Base-by-base conservation (phyloP, 1,140 invertebrate genomes). In the Anastrepha ludens region DNA sequence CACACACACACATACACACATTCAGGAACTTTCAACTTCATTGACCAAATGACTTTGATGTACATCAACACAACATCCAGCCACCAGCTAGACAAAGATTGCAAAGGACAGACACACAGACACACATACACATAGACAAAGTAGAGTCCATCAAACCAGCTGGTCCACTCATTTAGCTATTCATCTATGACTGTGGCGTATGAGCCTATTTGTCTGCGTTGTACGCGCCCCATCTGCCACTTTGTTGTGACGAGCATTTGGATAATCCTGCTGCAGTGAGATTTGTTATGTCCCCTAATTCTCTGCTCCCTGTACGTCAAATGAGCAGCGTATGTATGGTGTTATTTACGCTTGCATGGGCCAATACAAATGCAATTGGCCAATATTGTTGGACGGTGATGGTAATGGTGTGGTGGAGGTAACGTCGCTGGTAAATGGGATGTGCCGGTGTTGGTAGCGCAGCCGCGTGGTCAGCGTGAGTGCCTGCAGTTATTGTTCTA, bases 191-290 rank as follows among this genome's bases (percentile, higher is more conserved):
- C 74, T 15, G 74, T 55, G 50, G 4, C 47, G n/a, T 55, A 8
- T 81, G 74, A 55, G 47, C 74, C 74, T 81, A 81, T 81, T 81
- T 81, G 74, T 81, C 44, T 58, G 47, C 47, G 44, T 55, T 81
- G 74, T 81, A 29, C 74, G 74, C 74, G 47, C 74, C 44, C 74
- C 74, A 81, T 55, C 74, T 81, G 74, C 47, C 47, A 81, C 74
- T 81, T 81, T 81, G 74, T 81, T 81, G 15, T 55, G 74, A 17
- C 47, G 74, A 55, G 17, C 74, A 81, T 81, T 50, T 55, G 74
- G 74, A 81, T 81, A 81, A 81, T 81, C 74, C 74, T 81, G 74
- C 74, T 81, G 44, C 47, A 81, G 74, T 55, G 67, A 74, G 67
- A 74, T 74, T 74, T 74, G 67, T 44, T 74, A 74, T 74, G 67